Evolutionary conservation across 2,888 invertebrate genomes (phyloP), one percentile per base, ranked within the genome.

Genomic region (Nebria brevicollis): DNA sequence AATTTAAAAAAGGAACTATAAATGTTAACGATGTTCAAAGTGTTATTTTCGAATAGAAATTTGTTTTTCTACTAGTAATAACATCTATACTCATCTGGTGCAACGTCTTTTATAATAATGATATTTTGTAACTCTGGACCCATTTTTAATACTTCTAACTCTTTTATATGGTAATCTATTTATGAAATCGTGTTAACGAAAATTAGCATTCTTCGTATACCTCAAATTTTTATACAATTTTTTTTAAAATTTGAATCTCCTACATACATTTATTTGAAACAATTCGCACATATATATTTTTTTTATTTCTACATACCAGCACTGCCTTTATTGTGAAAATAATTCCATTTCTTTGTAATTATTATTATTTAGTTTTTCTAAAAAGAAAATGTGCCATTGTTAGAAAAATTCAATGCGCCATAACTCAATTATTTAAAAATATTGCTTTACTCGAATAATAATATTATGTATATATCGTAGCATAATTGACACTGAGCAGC

Each of bases 391-490:
- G 80, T 80, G 80, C 80, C 80, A 80, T 80, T 68, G 43, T 54
- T 42, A 79, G 75, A 68, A 20, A 68, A 72, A 41, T 79, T 25
- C 75, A 74, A 54, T 13, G 75, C 75, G 80, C 80, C 80, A 80
- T 80, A 75, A 13, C 34, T 72, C 70, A 34, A 76, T 76, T 72
- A 20, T 72, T 72, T 73, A 73, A 26, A 66, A 11, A 66, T 76
- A 26, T 77, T 77, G 81, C 81, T 81, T 81, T 72, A 77, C 73
- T 20, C 72, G 77, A 26, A 73, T 34, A 72, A 34, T 15, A 72
- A 70, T 70, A 77, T 70, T 75, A 80, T 81, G 81, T 81, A 81
- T 81, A 81, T 81, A 81, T 66, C 75, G 43, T 81, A 81, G 81
- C 41, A 65, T 81, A 81, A 76, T 66, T 72, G 34, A 72, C 72